These are phyloP conservation scores for Trachymyrmex septentrionalis DNA, from an alignment of 1,140 invertebrate species.

Conservation along the genomic window DNA sequence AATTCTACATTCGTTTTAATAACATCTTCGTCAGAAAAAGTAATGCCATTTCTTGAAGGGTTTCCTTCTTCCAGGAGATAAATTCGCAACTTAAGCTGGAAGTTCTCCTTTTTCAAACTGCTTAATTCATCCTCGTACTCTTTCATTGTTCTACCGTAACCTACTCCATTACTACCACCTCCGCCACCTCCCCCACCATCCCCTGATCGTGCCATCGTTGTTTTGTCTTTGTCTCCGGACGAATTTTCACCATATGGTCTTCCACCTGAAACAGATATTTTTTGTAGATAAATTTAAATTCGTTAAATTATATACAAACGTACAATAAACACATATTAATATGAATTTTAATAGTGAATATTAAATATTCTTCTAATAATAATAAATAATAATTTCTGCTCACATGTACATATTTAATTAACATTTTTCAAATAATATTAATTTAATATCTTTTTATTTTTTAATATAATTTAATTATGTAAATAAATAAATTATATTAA, in stretches of 20 bases:
- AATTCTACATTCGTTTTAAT: slow-evolving; percentile 92
- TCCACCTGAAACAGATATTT: slow-evolving; percentile 74
- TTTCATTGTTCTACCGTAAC: slow-evolving; percentile 91
- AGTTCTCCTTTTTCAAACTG: slow-evolving; percentile 95
- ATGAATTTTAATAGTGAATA: too few relatives aligned
- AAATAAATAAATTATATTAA: too few relatives aligned
- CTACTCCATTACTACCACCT: slow-evolving; percentile 79
- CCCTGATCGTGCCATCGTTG: slow-evolving; percentile 39
- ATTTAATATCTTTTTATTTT: too few relatives aligned
- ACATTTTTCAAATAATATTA: too few relatives aligned
- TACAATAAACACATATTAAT: neutral
- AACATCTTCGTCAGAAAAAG: slow-evolving; percentile 88
- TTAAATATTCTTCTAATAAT: neutral
- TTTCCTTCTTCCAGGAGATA: slow-evolving; percentile 96
- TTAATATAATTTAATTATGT: too few relatives aligned
- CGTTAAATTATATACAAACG: neutral
- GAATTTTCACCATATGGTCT: slow-evolving; percentile 79
- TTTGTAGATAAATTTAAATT: neutral
- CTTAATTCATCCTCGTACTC: slow-evolving; percentile 96
- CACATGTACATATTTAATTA: too few relatives aligned
- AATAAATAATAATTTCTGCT: too few relatives aligned
- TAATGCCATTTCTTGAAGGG: slow-evolving; percentile 84
- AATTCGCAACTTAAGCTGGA: slow-evolving; percentile 95
- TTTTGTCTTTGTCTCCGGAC: slow-evolving; percentile 44
- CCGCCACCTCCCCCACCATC: slow-evolving; percentile 73